These are phyloP conservation scores for Taeniopygia guttata DNA, from an alignment of 2,797 vertebrate species.

Conservation along the genomic window DNA sequence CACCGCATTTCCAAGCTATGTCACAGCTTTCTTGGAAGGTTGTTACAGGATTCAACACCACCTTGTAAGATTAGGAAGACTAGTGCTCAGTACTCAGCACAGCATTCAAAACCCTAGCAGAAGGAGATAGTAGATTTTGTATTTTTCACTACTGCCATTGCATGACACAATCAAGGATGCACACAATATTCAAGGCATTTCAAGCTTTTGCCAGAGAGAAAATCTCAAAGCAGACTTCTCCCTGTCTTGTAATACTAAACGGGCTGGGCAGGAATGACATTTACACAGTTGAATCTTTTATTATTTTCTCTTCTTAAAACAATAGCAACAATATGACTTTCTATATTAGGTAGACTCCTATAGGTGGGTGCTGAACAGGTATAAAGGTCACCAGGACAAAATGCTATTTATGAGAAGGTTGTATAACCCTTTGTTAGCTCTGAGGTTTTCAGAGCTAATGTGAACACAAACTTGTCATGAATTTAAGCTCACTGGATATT, in stretches of 20 bases:
- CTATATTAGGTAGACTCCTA: neutral
- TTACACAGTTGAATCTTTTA: constrained; percentile 15
- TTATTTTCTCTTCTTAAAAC: constrained; percentile 2
- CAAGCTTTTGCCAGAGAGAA: neutral
- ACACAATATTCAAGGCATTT: neutral
- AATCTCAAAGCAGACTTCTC: constrained; percentile 11
- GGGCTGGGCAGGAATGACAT: neutral
- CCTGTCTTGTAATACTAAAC: neutral
- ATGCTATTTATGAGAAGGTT: neutral
- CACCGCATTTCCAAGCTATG: neutral
- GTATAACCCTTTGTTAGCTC: neutral
- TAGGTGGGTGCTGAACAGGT: neutral
- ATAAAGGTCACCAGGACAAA: constrained; percentile 30
- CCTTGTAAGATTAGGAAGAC: neutral
- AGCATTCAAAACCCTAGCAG: neutral
- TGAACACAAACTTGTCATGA: neutral
- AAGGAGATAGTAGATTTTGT: neutral
- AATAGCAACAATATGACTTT: neutral
- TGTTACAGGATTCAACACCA: neutral
- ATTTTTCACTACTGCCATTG: neutral
- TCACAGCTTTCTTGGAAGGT: neutral
- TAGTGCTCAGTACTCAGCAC: neutral
- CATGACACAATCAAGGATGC: neutral
- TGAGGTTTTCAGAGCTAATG: neutral
- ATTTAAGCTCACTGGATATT: neutral